Percentiles rank a stretch among this genome's conserved stretches.
These are phyloP conservation scores for Scortum barcoo DNA, from an alignment of 2,113 vertebrate species.

Conservation along the genomic window DNA sequence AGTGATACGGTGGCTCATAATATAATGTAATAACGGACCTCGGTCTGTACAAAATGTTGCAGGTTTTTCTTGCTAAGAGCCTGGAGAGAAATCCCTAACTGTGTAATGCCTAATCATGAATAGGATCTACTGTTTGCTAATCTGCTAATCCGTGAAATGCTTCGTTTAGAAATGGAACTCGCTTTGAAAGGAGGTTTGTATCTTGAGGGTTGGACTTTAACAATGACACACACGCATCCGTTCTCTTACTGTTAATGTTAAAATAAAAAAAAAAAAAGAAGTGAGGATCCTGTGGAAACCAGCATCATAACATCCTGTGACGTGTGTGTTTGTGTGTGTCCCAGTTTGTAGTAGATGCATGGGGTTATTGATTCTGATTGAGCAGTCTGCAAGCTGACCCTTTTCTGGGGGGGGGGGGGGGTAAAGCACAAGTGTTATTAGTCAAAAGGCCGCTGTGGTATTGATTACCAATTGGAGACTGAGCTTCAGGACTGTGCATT, in stretches of 20 bases:
- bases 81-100: conserved; percentile 1
- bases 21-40: conserved; percentile 15
- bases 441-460: conserved; percentile 20
- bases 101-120: conserved; percentile 35
- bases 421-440: conserved; percentile 34
- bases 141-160: conserved; percentile 45
- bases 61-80: background rate
- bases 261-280: too few species aligned
- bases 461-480: conserved; percentile 50
- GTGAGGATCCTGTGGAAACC: background rate
- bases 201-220: background rate
- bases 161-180: conserved; percentile 21
- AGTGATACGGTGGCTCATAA: background rate
- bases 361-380: conserved; percentile 38
- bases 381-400: conserved; percentile 30
- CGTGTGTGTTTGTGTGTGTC: conserved; percentile 17
- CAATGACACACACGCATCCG: background rate
- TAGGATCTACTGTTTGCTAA: conserved; percentile 58
- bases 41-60: background rate
- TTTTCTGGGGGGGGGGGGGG: conserved; percentile 12
- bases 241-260: background rate
- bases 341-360: background rate
- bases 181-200: conserved; percentile 8
- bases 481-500: background rate
- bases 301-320: conserved; percentile 6